These are phyloP conservation scores for Laodelphax striatellus DNA, from an alignment of 1,140 invertebrate genomes.

Conservation along the genomic window DNA sequence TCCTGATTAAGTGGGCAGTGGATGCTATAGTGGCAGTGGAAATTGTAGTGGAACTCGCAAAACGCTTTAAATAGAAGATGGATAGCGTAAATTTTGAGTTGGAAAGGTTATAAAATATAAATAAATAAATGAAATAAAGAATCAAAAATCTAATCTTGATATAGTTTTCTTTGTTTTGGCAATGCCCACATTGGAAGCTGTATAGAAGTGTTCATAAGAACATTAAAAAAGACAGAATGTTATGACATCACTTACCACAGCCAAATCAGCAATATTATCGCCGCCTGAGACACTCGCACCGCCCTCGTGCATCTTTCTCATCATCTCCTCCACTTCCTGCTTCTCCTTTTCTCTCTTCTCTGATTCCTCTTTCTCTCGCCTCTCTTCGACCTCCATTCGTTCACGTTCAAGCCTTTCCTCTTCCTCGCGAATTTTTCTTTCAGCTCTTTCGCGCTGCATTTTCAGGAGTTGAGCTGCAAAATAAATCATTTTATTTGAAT, in stretches of 20 bases:
- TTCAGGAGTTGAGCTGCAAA: conserved; percentile 38
- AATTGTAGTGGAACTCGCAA: too few species aligned
- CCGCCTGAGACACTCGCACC: conserved; percentile 11
- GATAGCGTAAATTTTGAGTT: too few species aligned
- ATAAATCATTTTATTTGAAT: background rate
- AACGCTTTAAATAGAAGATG: too few species aligned
- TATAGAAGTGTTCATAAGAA: too few species aligned
- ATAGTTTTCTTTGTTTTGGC: too few species aligned
- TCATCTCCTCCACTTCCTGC: conserved; percentile 42
- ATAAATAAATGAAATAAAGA: too few species aligned
- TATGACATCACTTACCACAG: conserved; percentile 8
- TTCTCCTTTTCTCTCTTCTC: conserved; percentile 38
- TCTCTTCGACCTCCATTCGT: conserved; percentile 33
- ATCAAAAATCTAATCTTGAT: too few species aligned
- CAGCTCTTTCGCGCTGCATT: conserved; percentile 40
- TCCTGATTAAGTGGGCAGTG: too few species aligned
- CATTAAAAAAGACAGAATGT: too few species aligned
- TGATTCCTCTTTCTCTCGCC: conserved; percentile 18
- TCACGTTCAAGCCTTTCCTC: conserved; percentile 39
- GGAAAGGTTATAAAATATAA: too few species aligned
- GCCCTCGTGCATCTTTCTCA: conserved; percentile 38
- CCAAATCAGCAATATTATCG: conserved; percentile 7
- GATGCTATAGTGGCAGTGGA: too few species aligned
- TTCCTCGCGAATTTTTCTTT: conserved; percentile 35
- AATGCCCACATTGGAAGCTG: too few species aligned